Evolutionary conservation across 1,140 invertebrate genomes (phyloP).

Genomic region (Thaumatotibia leucotreta): DNA sequence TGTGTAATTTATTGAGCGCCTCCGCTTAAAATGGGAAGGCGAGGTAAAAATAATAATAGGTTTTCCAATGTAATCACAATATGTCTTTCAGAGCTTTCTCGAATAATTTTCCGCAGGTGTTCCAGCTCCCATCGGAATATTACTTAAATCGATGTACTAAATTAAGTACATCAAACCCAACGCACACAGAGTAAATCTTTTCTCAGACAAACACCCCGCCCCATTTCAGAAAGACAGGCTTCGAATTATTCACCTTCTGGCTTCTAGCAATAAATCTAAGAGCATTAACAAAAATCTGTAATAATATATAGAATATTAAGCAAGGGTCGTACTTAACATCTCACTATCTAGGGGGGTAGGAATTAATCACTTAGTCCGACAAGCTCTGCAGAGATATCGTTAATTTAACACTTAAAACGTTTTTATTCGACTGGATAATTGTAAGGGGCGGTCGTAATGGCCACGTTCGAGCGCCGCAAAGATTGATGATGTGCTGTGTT

Average conservation of each 20-base stretch:
- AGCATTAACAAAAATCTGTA: constrained; percentile 14
- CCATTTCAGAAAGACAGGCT: background rate
- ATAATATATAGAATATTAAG: constrained; percentile 13
- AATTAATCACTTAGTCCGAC: constrained; percentile 64
- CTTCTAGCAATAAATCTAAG: constrained; percentile 10
- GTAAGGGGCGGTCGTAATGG: constrained; percentile 60
- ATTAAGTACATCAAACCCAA: background rate
- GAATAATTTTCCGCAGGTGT: no score
- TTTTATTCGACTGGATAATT: constrained; percentile 73
- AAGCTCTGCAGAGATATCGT: constrained; percentile 66
- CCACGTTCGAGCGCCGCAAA: constrained; percentile 56
- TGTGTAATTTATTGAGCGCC: no score
- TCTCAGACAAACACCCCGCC: background rate
- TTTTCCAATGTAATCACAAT: no score
- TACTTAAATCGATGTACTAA: background rate
- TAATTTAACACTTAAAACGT: constrained; percentile 74
- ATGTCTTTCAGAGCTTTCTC: no score
- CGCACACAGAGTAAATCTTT: background rate
- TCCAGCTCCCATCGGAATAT: background rate
- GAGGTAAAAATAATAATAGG: no score
- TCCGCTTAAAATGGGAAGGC: no score
- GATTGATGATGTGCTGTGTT: constrained; percentile 66
- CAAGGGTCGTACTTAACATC: background rate
- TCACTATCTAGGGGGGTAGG: constrained; percentile 35
- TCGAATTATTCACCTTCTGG: constrained; percentile 1